Conservation (phyloP, 1,140 invertebrate species). For the Araneus ventricosus region DNA sequence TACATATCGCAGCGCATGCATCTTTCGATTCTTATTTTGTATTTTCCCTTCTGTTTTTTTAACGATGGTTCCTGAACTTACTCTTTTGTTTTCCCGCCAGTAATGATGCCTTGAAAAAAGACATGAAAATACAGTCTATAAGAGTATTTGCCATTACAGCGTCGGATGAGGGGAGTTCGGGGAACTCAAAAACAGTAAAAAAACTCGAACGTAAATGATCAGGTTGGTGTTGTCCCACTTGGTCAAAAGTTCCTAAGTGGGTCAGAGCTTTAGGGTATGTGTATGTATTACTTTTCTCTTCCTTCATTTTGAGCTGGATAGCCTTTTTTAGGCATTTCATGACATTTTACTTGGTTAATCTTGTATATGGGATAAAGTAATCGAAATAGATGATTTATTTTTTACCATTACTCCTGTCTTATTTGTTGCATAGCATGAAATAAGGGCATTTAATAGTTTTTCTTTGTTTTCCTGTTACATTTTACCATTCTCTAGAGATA, state of each 20-base stretch:
- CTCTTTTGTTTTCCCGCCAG: constrained; percentile 65
- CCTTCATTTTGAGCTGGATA: constrained; percentile 53
- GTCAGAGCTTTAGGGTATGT: constrained; percentile 43
- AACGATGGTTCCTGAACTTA: constrained; percentile 51
- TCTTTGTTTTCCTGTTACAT: not conserved
- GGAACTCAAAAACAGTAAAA: constrained; percentile 46
- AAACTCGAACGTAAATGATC: constrained; percentile 60
- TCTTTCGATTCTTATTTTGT: constrained; percentile 51
- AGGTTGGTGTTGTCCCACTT: constrained; percentile 52
- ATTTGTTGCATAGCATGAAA: constrained; percentile 9
- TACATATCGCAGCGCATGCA: constrained; percentile 50
- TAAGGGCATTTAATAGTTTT: constrained; percentile 42
- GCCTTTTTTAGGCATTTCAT: constrained; percentile 65
- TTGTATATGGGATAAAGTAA: constrained; percentile 1
- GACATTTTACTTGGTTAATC: constrained; percentile 62
- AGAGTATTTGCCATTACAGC: constrained; percentile 27
- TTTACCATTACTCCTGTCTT: constrained; percentile 17
- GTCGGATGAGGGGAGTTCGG: not conserved
- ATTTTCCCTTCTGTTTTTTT: constrained; percentile 43
- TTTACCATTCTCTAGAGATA: constrained; percentile 16
- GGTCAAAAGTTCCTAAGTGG: constrained; percentile 69
- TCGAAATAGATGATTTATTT: constrained; percentile 33
- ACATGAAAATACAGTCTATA: constrained; percentile 67
- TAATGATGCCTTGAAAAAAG: constrained; percentile 72
- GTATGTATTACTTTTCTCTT: constrained; percentile 46